A percentile compares a stretch with the other conserved stretches of the same genome.
Conservation (phyloP, 2,113 vertebrate genomes). For the Perca flavescens region DNA sequence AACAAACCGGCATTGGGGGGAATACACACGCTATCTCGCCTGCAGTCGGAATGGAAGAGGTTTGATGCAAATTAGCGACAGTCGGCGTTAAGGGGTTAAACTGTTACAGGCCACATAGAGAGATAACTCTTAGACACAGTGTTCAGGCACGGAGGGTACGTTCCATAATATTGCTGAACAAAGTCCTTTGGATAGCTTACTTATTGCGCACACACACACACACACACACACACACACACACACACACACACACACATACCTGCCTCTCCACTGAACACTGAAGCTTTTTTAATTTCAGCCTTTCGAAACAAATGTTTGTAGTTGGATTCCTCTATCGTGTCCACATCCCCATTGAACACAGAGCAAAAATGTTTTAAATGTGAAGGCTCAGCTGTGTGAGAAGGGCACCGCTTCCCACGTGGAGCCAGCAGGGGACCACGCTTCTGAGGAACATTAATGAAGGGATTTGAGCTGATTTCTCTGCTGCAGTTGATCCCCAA, state of each 20-base stretch:
- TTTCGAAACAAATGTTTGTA: not conserved
- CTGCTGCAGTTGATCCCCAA: constrained; percentile 31
- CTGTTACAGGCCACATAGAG: no score
- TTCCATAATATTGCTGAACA: constrained; percentile 42
- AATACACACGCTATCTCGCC: no score
- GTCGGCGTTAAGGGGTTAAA: no score
- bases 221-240: not conserved
- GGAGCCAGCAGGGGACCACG: constrained; percentile 55
- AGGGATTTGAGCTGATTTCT: constrained; percentile 47
- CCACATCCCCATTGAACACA: not conserved
- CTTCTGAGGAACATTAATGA: constrained; percentile 61
- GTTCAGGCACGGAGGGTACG: not conserved
- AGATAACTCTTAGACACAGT: not conserved
- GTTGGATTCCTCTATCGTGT: constrained; percentile 3
- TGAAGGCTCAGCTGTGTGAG: constrained; percentile 27
- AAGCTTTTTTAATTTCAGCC: not conserved
- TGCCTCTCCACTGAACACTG: not conserved
- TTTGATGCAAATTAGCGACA: no score
- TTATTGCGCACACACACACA: constrained; percentile 51
- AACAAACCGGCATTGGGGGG: no score
- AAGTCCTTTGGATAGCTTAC: constrained; percentile 76
- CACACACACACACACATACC: not conserved
- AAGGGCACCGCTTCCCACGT: constrained; percentile 12
- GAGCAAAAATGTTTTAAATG: constrained; percentile 29
- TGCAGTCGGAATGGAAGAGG: no score